Base-by-base conservation (phyloP, 2,888 invertebrate species). In the Drosophila prostipennis region DNA sequence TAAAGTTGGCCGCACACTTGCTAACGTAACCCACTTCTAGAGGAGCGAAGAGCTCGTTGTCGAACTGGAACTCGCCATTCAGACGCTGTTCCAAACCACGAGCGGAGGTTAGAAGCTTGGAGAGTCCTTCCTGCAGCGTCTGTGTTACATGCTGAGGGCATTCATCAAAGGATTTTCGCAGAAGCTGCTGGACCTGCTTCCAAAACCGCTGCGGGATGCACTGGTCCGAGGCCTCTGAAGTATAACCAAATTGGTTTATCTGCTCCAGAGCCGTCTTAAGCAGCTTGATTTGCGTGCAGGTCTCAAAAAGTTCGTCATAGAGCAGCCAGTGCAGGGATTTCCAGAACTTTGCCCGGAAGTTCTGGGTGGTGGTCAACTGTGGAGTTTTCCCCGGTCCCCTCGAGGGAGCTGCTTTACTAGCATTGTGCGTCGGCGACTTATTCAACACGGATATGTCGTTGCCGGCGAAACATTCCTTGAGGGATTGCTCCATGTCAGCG, bases 261-360 rank as follows among this genome's bases (percentile, higher is more conserved):
- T 90, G 89, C 63, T 89, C 89, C n/a, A 92, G 67, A 1, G 91
- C 89, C 32, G 83, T 89, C 90, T 93, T 89, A 2, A 93, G 89
- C 14, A 91, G 67, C 55, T 90, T 83, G 6, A 91, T 89, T 92
- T 96, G 96, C 73, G 94, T 93, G 89, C 96, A 96, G 76, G 94
- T 94, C 63, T 94, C 94, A 79, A 94, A 95, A 42, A 96, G 93
- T 64, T 95, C 95, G 65, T 95, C 94, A 88, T 96, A 96, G 89
- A 98, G 96, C 8, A 97, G 92, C 91, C 96, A 96, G 89, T 98
- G 98, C 86, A 98, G 94, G 80, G 97, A 97, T 70, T 95, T 95
- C 98, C 98, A 98, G 6, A 98, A 93, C 87, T 96, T 79, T 89
- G 92, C 91, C 90, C 94, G 80, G 92, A 94, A 88, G 92, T 94